Percentiles rank a stretch among this genome's conserved stretches.
These are phyloP conservation scores for Nycteola revayana DNA, from an alignment of 2,888 invertebrate genomes.

Conservation along the genomic window DNA sequence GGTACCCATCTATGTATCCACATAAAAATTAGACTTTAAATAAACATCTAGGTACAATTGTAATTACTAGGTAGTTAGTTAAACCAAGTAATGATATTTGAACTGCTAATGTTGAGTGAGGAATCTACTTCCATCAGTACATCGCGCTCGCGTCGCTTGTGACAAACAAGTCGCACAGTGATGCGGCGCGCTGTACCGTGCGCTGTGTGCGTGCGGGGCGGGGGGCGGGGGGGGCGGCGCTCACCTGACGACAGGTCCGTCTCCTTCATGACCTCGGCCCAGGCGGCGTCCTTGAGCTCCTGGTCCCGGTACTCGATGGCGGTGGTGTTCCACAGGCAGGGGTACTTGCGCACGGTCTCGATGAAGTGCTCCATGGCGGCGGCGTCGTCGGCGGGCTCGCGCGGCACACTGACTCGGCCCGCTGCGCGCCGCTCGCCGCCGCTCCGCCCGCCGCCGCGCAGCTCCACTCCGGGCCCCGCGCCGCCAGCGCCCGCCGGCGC, in stretches of 20 bases:
- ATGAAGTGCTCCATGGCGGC: slow-evolving; percentile 69
- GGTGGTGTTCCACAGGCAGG: slow-evolving; percentile 74
- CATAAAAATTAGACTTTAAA: too few relatives aligned
- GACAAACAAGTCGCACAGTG: slow-evolving; percentile 2
- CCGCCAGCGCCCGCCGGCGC: slow-evolving; percentile 11
- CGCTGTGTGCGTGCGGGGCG: slow-evolving; percentile 35
- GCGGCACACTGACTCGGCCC: slow-evolving; percentile 26
- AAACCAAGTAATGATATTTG: too few relatives aligned
- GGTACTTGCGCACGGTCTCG: slow-evolving; percentile 69
- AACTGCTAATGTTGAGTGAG: too few relatives aligned
- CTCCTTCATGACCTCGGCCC: slow-evolving; percentile 75
- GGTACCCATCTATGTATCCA: too few relatives aligned
- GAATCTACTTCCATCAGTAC: too few relatives aligned
- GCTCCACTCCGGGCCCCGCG: slow-evolving; percentile 11
- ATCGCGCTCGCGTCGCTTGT: not conserved
- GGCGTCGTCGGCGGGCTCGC: slow-evolving; percentile 36
- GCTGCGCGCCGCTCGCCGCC: slow-evolving; percentile 16
- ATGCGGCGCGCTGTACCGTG: slow-evolving; percentile 7
- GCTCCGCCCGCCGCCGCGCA: slow-evolving; percentile 7
- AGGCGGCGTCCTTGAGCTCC: slow-evolving; percentile 76
- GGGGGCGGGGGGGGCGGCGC: slow-evolving; percentile 49
- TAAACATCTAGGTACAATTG: too few relatives aligned
- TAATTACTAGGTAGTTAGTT: too few relatives aligned
- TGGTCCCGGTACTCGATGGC: slow-evolving; percentile 77
- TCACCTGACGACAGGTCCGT: slow-evolving; percentile 70